Evolutionary conservation across 2,797 vertebrate species (phyloP), one percentile per base, ranked within the genome.

Genomic region (Alectoris magna): DNA sequence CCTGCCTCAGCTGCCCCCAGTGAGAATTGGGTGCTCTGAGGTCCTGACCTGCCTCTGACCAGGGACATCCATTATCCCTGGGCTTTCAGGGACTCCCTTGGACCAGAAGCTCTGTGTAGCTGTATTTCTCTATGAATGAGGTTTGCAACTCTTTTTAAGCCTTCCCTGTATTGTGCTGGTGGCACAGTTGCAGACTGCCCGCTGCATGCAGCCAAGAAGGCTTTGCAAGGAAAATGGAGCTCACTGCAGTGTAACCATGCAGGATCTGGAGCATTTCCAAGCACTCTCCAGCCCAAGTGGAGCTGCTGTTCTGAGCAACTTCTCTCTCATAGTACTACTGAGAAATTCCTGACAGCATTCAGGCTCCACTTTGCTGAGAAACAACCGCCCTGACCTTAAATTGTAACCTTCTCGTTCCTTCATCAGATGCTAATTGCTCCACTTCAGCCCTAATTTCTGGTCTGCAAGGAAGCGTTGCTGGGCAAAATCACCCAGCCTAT

Each of bases 371-470:
- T 83, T 8, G 34, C 81, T 91, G 49, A 80, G 49, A 74, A 88
- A 74, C 26, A 76, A 5, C 22, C 2, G 4, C 53, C 34, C 81
- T 91, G 75, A 27, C 71, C 60, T 82, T 68, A 43, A 87, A 82
- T 75, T 23, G 66, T 85, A 24, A 74, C 53, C 16, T 84, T 49
- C 73, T 72, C 39, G 10, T 44, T 46, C n/a, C 56, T 81, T 59
- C 59, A 44, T 89, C 62, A 31, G 13, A 59, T 19, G n/a, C 3
- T 46, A 64, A 76, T 90, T 79, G 56, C 64, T 91, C 26, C 26
- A 58, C 26, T 92, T 88, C 23, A 87, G 69, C 38, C 31, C 66
- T 90, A n/a, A 17, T 46, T 88, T 82, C 69, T 80, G 46, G 13
- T 68, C 48, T 90, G 34, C 16, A 10, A 29, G 70, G 41, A 83